Percentiles rank a stretch among this genome's conserved stretches.
These are phyloP conservation scores for Aporophyla nigra DNA, from an alignment of 2,888 invertebrate genomes.

Conservation along the genomic window DNA sequence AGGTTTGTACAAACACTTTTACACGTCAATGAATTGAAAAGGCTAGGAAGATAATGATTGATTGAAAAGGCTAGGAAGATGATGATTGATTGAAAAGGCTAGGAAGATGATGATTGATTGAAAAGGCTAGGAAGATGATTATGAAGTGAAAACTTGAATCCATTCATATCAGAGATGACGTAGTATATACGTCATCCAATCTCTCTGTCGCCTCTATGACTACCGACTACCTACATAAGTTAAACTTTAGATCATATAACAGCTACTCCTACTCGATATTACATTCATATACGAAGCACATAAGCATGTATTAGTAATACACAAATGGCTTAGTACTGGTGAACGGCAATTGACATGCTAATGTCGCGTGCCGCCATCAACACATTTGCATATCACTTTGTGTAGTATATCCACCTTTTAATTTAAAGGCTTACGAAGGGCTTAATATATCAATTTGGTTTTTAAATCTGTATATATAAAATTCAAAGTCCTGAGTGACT, in stretches of 20 bases:
- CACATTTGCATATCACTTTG: slow-evolving; percentile 63
- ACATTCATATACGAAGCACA: slow-evolving; percentile 1
- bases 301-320: slow-evolving; percentile 34
- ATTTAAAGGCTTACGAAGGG: slow-evolving; percentile 34
- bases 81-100: no score
- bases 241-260: background rate
- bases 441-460: slow-evolving; percentile 23
- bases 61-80: no score
- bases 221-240: background rate
- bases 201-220: background rate
- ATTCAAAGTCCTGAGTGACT: no score
- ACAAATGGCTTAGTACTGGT: slow-evolving; percentile 38
- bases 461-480: no score
- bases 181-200: background rate
- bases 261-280: background rate
- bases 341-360: slow-evolving; percentile 58
- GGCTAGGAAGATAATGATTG: no score
- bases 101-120: no score
- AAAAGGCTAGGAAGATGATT: no score
- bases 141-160: background rate
- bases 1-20: no score
- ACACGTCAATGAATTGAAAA: no score
- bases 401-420: slow-evolving; percentile 40
- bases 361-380: slow-evolving; percentile 52
- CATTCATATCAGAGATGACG: background rate